phyloP scores from a whole-genome alignment of 1,140 invertebrate species.

The Cyphomyrmex costatus region DNA sequence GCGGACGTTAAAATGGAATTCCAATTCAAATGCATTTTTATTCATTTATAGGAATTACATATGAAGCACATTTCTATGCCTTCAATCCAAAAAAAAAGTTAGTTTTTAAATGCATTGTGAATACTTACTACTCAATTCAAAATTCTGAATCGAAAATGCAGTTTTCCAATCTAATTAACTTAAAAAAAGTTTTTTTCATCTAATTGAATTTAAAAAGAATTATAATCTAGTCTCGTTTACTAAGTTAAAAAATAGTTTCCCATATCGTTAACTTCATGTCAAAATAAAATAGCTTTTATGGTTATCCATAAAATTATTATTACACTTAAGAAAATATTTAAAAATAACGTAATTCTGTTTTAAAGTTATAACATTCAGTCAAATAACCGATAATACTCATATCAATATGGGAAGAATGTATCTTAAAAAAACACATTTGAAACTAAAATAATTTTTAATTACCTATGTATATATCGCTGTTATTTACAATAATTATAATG shows the following conservation, averaged over 20 bases:
- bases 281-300: neutral
- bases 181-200: too few relatives aligned
- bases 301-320: neutral
- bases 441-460: neutral
- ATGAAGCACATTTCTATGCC: too few relatives aligned
- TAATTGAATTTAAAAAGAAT: too few relatives aligned
- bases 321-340: neutral
- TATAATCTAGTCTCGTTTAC: too few relatives aligned
- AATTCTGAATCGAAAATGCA: neutral
- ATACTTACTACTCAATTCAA: neutral
- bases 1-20: too few relatives aligned
- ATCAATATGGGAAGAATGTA: neutral
- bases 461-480: neutral
- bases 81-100: too few relatives aligned
- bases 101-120: too few relatives aligned
- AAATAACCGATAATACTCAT: neutral
- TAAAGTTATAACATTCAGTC: neutral
- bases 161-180: too few relatives aligned
- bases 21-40: too few relatives aligned
- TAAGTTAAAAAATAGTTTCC: neutral
- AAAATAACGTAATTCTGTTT: neutral
- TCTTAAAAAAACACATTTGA: neutral
- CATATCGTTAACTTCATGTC: neutral
- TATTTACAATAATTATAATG: slow-evolving; percentile 35
- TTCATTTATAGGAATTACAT: too few relatives aligned